Evolutionary conservation across 1,140 invertebrate species (phyloP), one percentile per base, ranked within the genome.

Genomic region (Caenorhabditis inopinata): DNA sequence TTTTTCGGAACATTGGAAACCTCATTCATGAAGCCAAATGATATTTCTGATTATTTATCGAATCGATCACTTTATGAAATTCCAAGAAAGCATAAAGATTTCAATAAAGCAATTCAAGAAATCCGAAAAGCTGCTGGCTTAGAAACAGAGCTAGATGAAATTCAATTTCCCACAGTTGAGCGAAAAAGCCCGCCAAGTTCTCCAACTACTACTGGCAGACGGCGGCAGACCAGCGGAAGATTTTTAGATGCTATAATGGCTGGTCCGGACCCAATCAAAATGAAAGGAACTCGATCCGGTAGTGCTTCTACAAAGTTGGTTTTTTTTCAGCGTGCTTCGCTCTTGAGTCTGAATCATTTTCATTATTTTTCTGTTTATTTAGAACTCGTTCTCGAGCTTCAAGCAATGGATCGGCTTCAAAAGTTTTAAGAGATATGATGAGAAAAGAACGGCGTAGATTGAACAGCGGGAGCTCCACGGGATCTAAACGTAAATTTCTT

Each of bases 1-100:
- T 83, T 83, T 27, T 83, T 82, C 45, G 82, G 82, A 21, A 83
- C 82, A 12, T 18, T 73, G n/a, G 82, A 83, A 42, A 83, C 82
- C 18, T 83, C 80, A 9, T 81, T 81, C 75, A 82, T 83, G 79
- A 83, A 78, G 25, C 51, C 76, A 45, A 74, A 47, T 6, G 82
- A 83, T 62, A 46, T 76, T 12, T 83, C 68, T 14, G 58, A 76
- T 53, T 83, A 83, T 62, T 12, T 38, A 18, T 0, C 49, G 11
- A 68, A 82, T 58, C 29, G 32, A 29, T 27, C 32, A 23, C 1
- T 21, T 14, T 29, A 73, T 47, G 82, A 83, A 48, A 45, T 78
- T 42, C 46, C 79, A 12, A 46, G 82, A 47, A 82, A 83, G 23
- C 74, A 81, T 14, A 81, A 81, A 75, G 82, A 76, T 74, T 83